Evolutionary conservation across 2,888 invertebrate species (phyloP).

Genomic region (Calephelis perditalis): DNA sequence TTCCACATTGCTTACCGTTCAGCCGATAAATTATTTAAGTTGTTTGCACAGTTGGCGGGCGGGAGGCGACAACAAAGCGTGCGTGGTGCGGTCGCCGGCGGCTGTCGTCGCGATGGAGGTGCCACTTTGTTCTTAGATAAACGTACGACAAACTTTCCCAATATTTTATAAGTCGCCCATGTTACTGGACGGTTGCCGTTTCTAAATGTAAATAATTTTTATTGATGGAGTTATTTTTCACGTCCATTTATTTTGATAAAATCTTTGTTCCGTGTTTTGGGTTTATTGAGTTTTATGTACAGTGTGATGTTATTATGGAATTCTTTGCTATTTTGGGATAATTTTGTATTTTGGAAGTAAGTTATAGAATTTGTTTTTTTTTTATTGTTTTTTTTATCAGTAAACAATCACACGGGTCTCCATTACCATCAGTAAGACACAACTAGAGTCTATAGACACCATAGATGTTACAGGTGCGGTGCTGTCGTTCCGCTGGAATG

Average conservation of each 20-base stretch:
- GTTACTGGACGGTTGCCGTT: slow-evolving; percentile 9
- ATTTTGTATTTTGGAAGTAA: background rate
- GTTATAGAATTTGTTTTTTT: too few species aligned
- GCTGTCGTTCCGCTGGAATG: too few species aligned
- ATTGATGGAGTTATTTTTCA: slow-evolving; percentile 14
- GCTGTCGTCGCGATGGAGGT: slow-evolving; percentile 29
- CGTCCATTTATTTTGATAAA: slow-evolving; percentile 10
- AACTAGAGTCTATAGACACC: too few species aligned
- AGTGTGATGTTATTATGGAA: too few species aligned
- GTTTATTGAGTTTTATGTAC: too few species aligned
- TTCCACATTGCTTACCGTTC: too few species aligned
- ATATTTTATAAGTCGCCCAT: slow-evolving; percentile 18
- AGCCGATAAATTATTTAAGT: slow-evolving; percentile 29
- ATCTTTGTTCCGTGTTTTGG: background rate
- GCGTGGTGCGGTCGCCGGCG: slow-evolving; percentile 35
- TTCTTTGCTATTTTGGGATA: too few species aligned
- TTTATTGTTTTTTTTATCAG: too few species aligned
- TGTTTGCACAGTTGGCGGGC: slow-evolving; percentile 30
- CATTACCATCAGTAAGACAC: too few species aligned
- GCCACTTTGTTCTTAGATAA: slow-evolving; percentile 29
- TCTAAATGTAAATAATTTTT: slow-evolving; percentile 14
- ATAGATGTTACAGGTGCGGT: too few species aligned
- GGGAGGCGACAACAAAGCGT: slow-evolving; percentile 28
- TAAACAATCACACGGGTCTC: too few species aligned
- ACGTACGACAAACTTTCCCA: slow-evolving; percentile 24